Base-by-base conservation (phyloP, 2,113 vertebrate genomes). In the Catharus bicknelli region DNA sequence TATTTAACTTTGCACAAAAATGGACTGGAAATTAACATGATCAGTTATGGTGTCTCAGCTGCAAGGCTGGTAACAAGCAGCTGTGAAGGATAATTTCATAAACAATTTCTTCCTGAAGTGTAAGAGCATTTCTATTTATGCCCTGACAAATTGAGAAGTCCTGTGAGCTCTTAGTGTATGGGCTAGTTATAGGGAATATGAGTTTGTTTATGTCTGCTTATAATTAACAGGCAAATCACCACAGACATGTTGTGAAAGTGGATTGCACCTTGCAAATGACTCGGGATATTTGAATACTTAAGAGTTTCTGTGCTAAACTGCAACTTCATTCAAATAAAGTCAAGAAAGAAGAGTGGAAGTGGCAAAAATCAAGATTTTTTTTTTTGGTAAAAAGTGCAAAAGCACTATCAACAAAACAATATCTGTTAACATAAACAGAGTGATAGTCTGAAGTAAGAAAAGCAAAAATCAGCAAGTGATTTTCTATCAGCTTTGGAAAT, bases 1-100 rank as follows among this genome's bases (percentile, higher is more conserved):
- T 87, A 58, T 95, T 95, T 93, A 72, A 87, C 93, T 95, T 95
- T 85, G 38, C 42, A 83, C 75, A 90, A 86, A 94, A 93, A 87
- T 32, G 87, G 78, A 66, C 84, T 87, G 54, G 32, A 95, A 96
- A 93, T 95, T 94, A 94, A 64, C 90, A 73, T 83, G 82, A 95
- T 95, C 62, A 27, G 87, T 90, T 94, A 95, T 69, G 82, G 42
- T 12, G 2, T 85, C 70, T 95, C 90, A 76, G 85, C 90, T 94
- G 70, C 58, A 42, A 91, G 74, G 29, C 66, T 79, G 87, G 81
- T 82, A 95, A 66, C 78, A 93, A 91, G 78, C 78, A 95, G 62
- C 75, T 96, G 91, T 50, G 58, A 64, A 62, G 47, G 32, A 83
- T 69, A 94, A 95, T 90, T 95, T 95, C 70, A 76, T 90, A 87